Evolutionary conservation across 2,888 invertebrate genomes (phyloP), one percentile per base, ranked within the genome.

Genomic region (Isoperla grammatica): DNA sequence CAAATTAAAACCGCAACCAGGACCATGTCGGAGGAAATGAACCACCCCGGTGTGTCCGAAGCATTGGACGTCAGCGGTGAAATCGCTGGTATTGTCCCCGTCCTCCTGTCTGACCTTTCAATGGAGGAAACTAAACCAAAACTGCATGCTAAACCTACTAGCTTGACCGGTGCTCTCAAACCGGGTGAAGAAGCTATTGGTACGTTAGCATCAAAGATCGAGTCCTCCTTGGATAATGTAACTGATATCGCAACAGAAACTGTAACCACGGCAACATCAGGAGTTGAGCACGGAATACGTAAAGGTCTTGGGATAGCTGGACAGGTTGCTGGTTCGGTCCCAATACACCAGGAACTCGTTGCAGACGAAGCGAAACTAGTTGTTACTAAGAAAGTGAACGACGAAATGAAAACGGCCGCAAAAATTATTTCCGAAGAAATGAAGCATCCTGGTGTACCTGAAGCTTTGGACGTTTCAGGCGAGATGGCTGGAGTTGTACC

Each of bases 321-420:
- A 3, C 37, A 53, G 20, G 17, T 53, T 2, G 53, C 53, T 2
- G 39, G 53, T n/a, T 39, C 53, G 11, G 37, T 53, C 39, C 37
- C 53, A 4, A 53, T 53, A 8, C 17, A 20, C 3, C 53, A 39
- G 9, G 39, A 53, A 19, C 40, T 53, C 13, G 39, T 13, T n/a
- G 56, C 57, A 48, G 59, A 60, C 22, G 60, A 64, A 13, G 55
- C 58, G 49, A 56, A 57, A 5, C 60, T 60, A 37, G 35, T n/a
- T 45, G 17, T 56, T 12, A 15, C 12, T 46, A 12, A 59, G 17
- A 50, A 13, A 35, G 57, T 56, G 48, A 60, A 58, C 29, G 61
- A 64, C 12, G 55, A 61, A 50, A 58, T 59, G 9, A 60, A 62
- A 29, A 53, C 20, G 17, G 4, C 45, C 53, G 23, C 29, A 49